Evolutionary conservation across 2,888 invertebrate genomes (phyloP), one percentile per base, ranked within the genome.

Genomic region (Heliconius ismenius): DNA sequence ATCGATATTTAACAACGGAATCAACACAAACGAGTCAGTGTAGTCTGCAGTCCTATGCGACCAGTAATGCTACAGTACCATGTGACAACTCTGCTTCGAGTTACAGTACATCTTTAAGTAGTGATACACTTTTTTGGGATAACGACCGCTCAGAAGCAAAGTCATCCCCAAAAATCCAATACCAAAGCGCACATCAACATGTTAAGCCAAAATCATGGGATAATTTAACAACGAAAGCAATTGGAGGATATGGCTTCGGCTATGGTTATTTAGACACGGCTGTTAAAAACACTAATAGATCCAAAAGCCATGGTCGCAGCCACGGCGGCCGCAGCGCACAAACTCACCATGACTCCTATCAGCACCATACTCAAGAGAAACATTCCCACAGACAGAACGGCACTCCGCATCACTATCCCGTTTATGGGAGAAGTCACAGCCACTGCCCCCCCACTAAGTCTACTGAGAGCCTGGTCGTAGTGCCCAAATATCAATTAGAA

Each of bases 141-240:
- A 95, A 91, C 78, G 93, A 93, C 74, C 87, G 92, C 3, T 86
- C 90, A 13, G 93, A 95, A 84, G 81, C 92, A 82, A 86, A 93
- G 81, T 84, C 94, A 80, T 87, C 92, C 78, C 91, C 95, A 80
- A 94, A 91, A 89, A 92, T 93, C 78, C 93, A 94, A 82, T 93
- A 94, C 74, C 94, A 94, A 81, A 92, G 89, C 78, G 87, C 92
- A 36, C 91, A 94, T 78, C 92, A 91, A 81, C 90, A 94, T 75
- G 90, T 87, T 1, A 98, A 98, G 85, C 98, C 98, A 0, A 98
- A 98, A 87, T 98, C 98, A 0, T 98, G 98, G 98, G 98, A 98
- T 86, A 98, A 98, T 89, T 91, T 98, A 75, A 97, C 98, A 0
- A 97, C 97, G 3, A 98, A 97, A 91, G 96, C 97, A 0, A 96